A percentile compares a stretch with the other conserved stretches of the same genome.
phyloP scores from a whole-genome alignment of 1,140 invertebrate genomes.

The Drosophila repletoides region DNA sequence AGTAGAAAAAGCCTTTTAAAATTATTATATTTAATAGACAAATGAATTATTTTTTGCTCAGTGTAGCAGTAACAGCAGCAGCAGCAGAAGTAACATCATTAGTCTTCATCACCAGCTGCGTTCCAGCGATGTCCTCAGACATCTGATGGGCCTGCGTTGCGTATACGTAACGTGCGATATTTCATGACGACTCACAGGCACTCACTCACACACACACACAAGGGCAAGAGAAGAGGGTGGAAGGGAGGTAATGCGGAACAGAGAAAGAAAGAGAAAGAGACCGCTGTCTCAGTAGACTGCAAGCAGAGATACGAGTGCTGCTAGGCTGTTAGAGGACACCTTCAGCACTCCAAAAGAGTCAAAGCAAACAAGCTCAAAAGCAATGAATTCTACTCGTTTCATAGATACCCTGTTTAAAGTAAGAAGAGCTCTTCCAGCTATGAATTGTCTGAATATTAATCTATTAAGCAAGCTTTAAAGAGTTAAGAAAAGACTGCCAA shows the following conservation, averaged over 20 bases:
- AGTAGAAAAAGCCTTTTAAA: too few species aligned
- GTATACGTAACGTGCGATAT: constrained; percentile 61
- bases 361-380: constrained; percentile 27
- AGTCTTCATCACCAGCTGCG: constrained; percentile 52
- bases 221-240: neutral
- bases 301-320: constrained; percentile 15
- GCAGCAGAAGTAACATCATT: constrained; percentile 39
- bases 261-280: neutral
- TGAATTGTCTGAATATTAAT: neutral
- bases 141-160: constrained; percentile 36
- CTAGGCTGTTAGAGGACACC: constrained; percentile 17
- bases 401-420: neutral
- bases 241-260: neutral
- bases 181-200: constrained; percentile 34
- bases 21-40: too few species aligned
- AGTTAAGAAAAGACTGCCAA: too few species aligned
- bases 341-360: constrained; percentile 32
- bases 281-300: neutral
- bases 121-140: constrained; percentile 18
- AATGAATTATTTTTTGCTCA: too few species aligned
- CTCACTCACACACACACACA: neutral
- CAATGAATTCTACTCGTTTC: neutral
- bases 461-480: neutral
- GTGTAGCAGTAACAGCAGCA: neutral
- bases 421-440: too few species aligned